Evolutionary conservation across 2,888 invertebrate species (phyloP), one percentile per base, ranked within the genome.

Genomic region (Acanthopleura granulata): DNA sequence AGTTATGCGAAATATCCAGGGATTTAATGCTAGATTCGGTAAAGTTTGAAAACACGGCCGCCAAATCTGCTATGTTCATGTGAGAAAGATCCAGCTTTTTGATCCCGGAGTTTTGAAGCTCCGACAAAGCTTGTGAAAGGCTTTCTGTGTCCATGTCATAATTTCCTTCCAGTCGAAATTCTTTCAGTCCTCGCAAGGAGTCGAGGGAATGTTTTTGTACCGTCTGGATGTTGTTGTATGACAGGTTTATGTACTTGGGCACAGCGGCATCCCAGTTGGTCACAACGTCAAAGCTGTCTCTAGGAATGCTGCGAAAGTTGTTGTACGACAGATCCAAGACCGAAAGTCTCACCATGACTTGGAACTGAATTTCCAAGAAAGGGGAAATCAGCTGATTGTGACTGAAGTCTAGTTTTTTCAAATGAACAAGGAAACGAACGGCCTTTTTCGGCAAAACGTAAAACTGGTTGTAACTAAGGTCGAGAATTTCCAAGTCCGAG

Each of bases 311-410:
- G 66, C 72, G 29, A 80, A 83, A 77, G 77, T 78, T 71, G 79
- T 86, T 79, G 73, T 82, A 80, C 57, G 83, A 83, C 30, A 86
- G 80, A 74, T 87, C 87, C n/a, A 87, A 73, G 50, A 77, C 66
- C 30, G 72, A 25, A 22, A 87, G 76, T 22, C 80, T 75, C 70
- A 76, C 82, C 51, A 84, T 83, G n/a, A 78, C 77, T 73, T 83
- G 81, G 71, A 84, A 84, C 12, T 84, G 77, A 0, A 80, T 69
- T 16, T 83, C 83, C 11, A 86, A 79, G 12, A 76, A 69, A 1
- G 85, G 77, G 0, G 77, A 62, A 0, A 73, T 75, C 14, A 85
- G 49, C 11, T 77, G 74, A 74, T 86, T 86, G 79, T 79, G 77
- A 49, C 83, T 82, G 29, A 85, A 62, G 72, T 86, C 83, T 27